Evolutionary conservation across 2,113 vertebrate species (phyloP).

Genomic region (Poeciliopsis retropinna): DNA sequence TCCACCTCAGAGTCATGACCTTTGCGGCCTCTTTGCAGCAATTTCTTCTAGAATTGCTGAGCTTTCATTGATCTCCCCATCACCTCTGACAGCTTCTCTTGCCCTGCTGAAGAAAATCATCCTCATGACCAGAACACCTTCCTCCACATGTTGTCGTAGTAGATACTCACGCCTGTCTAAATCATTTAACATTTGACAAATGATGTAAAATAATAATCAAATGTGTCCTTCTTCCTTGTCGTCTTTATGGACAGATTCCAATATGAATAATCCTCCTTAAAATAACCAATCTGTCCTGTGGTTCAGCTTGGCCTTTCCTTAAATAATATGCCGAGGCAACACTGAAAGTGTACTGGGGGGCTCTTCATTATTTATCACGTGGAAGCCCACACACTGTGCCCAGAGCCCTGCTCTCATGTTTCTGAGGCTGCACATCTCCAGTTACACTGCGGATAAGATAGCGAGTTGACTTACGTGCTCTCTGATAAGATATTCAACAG

Average conservation of each 20-base stretch:
- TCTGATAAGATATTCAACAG: conserved; percentile 48
- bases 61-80: neutral
- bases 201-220: neutral
- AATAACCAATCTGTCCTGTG: neutral
- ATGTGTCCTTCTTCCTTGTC: neutral
- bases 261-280: no score
- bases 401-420: conserved; percentile 36
- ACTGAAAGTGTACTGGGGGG: neutral
- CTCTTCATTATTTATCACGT: conserved; percentile 27
- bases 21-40: neutral
- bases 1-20: neutral
- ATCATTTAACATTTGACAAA: neutral
- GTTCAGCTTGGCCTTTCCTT: neutral
- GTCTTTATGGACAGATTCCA: neutral
- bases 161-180: neutral
- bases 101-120: neutral
- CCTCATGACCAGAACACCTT: neutral
- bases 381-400: conserved; percentile 4
- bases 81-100: neutral
- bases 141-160: neutral
- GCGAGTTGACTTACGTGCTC: conserved; percentile 33
- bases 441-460: conserved; percentile 50
- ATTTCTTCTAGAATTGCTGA: neutral
- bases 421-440: conserved; percentile 26
- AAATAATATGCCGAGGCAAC: neutral